Conservation (phyloP, 2,797 vertebrate species). For the Galaxias olidus region DNA sequence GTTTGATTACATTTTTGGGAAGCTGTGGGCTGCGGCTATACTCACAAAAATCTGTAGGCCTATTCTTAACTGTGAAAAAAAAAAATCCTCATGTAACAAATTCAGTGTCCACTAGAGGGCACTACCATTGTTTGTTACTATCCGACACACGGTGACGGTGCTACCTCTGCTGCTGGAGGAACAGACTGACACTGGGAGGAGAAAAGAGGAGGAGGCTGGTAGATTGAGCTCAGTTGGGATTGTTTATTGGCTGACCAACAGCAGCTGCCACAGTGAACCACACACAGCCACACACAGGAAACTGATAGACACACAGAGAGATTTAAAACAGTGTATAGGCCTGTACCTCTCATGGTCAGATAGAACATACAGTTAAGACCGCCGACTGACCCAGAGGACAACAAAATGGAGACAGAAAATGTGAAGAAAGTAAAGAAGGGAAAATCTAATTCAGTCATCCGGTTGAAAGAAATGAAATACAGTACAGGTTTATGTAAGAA, state of each 20-base stretch:
- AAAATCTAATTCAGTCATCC: slow-evolving; percentile 18
- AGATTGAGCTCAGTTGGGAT: background rate
- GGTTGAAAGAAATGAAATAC: slow-evolving; percentile 10
- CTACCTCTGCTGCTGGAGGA: background rate
- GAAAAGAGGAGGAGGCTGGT: background rate
- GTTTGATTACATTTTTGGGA: too few relatives aligned
- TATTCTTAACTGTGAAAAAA: too few relatives aligned
- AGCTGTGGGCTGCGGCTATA: too few relatives aligned
- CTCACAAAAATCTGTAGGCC: too few relatives aligned
- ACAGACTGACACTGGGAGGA: background rate
- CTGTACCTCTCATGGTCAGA: background rate
- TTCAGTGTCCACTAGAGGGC: slow-evolving; percentile 40
- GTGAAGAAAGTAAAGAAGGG: background rate
- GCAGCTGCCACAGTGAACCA: background rate
- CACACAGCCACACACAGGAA: background rate
- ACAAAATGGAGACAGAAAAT: slow-evolving; percentile 3
- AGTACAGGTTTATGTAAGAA: slow-evolving; percentile 3
- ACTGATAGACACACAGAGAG: background rate
- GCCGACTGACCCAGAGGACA: background rate
- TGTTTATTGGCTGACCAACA: slow-evolving; percentile 38
- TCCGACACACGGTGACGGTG: background rate
- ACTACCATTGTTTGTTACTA: background rate
- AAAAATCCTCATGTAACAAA: background rate
- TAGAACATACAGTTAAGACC: background rate
- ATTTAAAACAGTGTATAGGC: background rate